Percentiles rank a stretch among this genome's conserved stretches.
phyloP scores from a whole-genome alignment of 2,888 invertebrate genomes.

The Eucera pruinosa region DNA sequence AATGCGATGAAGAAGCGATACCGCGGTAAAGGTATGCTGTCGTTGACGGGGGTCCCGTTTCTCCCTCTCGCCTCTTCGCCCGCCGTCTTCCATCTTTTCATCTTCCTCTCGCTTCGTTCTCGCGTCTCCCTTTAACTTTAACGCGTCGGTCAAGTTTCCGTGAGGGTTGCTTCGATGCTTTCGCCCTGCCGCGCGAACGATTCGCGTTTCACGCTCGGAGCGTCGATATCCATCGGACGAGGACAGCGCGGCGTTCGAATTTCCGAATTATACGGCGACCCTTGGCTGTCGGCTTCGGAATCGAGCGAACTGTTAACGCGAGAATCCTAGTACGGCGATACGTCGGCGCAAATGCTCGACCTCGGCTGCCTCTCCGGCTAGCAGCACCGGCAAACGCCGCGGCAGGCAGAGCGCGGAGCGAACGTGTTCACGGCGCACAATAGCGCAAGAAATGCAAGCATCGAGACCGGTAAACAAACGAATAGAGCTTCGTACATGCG shows the following conservation, averaged over 20 bases:
- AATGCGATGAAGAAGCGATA: constrained; percentile 82
- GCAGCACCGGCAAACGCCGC: no score
- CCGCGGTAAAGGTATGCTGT: constrained; percentile 76
- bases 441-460: constrained; percentile 62
- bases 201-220: no score
- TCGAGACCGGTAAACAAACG: constrained; percentile 65
- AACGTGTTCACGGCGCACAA: constrained; percentile 58
- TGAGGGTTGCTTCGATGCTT: no score
- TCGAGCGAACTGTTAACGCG: no score
- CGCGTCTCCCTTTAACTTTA: constrained; percentile 17
- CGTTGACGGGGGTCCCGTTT: constrained; percentile 75
- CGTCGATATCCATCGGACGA: no score
- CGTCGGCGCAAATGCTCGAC: no score
- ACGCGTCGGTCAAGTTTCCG: no score
- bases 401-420: constrained; percentile 5
- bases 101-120: background rate
- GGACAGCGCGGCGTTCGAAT: background rate
- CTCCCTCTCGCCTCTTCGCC: constrained; percentile 44
- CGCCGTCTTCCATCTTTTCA: constrained; percentile 10
- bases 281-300: no score
- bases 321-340: no score
- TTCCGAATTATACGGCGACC: background rate
- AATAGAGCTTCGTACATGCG: constrained; percentile 62
- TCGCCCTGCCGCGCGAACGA: no score
- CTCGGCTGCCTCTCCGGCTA: no score